Conservation (phyloP, 2,888 invertebrate species). For the Ectropis crepuscularia region DNA sequence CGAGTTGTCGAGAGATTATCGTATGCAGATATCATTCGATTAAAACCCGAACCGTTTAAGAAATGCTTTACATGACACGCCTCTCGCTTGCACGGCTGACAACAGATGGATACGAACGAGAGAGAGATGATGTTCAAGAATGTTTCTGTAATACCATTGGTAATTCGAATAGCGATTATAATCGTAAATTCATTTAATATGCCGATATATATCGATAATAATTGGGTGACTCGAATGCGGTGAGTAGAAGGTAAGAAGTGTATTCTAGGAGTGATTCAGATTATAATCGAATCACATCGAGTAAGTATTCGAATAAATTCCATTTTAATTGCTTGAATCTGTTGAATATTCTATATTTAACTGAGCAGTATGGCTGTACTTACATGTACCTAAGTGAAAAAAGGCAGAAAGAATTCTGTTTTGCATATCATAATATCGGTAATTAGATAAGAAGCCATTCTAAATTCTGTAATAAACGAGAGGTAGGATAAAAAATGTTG, state of each 20-base stretch:
- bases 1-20: constrained; percentile 55
- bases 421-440: no score
- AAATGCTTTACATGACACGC: no score
- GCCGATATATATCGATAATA: constrained; percentile 43
- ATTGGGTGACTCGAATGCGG: constrained; percentile 42
- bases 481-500: no score
- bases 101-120: no score
- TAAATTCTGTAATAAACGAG: no score
- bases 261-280: constrained; percentile 28
- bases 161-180: constrained; percentile 48
- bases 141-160: no score
- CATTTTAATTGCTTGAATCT: constrained; percentile 5
- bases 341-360: constrained; percentile 1
- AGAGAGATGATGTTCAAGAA: no score
- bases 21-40: constrained; percentile 48
- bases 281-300: constrained; percentile 4
- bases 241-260: constrained; percentile 34
- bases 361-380: no score
- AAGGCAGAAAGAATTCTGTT: neutral
- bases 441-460: no score
- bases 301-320: neutral
- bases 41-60: neutral
- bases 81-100: no score
- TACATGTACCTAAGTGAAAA: neutral
- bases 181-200: constrained; percentile 53